A percentile compares a stretch with the other conserved stretches of the same genome.
Conservation (phyloP, 2,113 vertebrate genomes). For the Semnornis frantzii region DNA sequence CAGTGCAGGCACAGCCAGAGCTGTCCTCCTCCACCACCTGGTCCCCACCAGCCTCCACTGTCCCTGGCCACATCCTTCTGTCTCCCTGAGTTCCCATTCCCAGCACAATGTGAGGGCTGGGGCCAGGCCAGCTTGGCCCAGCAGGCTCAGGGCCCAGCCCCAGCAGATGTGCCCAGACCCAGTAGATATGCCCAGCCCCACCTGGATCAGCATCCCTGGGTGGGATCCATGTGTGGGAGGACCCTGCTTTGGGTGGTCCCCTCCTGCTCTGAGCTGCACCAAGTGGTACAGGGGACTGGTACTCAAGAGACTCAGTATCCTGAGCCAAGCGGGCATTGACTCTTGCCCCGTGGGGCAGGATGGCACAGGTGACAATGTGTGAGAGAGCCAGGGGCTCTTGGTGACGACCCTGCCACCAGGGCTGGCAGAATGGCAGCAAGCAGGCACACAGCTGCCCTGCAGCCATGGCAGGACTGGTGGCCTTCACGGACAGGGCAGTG, state of each 20-base stretch:
- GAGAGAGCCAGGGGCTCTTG: background rate
- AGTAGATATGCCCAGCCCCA: rapidly evolving
- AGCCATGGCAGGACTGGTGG: rapidly evolving
- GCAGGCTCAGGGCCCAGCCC: background rate
- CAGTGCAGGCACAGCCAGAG: rapidly evolving
- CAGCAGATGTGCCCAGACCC: background rate
- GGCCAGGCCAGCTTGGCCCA: background rate
- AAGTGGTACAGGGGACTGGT: background rate
- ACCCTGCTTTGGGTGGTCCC: background rate
- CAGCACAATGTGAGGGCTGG: rapidly evolving
- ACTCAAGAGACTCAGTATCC: background rate
- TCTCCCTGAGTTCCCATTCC: rapidly evolving
- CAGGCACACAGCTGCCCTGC: background rate
- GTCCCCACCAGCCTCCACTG: background rate
- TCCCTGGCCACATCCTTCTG: background rate
- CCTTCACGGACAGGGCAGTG: background rate
- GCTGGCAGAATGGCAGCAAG: background rate
- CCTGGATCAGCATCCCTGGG: rapidly evolving
- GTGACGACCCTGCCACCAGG: background rate
- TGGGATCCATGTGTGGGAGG: rapidly evolving
- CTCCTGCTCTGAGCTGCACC: background rate
- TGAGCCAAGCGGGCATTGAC: background rate
- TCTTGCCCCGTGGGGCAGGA: background rate
- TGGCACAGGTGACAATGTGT: rapidly evolving
- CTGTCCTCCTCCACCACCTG: background rate